Evolutionary conservation across 2,888 invertebrate species (phyloP), one percentile per base, ranked within the genome.

Genomic region (Stenchaetothrips biformis): DNA sequence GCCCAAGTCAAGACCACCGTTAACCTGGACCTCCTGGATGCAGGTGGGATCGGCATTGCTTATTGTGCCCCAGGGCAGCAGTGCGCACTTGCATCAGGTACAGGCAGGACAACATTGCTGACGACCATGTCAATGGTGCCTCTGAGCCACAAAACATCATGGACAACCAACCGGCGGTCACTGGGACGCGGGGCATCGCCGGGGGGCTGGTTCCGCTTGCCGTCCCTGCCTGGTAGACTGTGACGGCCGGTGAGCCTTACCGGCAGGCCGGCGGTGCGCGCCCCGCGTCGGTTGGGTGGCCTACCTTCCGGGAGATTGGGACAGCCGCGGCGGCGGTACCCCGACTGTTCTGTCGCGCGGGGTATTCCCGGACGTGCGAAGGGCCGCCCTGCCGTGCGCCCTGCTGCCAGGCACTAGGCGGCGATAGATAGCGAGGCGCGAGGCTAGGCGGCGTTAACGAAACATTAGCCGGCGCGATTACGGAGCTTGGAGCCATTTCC

Each of bases 401-500:
- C 21, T 1, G n/a, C 62, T 21, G 67, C n/a, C 67, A 21, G 67
- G 21, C 67, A 74, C 37, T 1, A 37, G 37, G 37, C 37, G 37
- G 4, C 37, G 37, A 37, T 4, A n/a, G n/a, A n/a, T n/a, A n/a
- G 37, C 37, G 37, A 37, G 4, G 37, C 37, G 37, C 37, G 2
- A 37, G 37, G 37, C 37, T 37, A 8, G 67, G 16, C 59, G 21
- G 67, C 67, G 67, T 74, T 74, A 74, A 74, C 67, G 67, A 74
- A 25, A 25, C 67, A 74, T 74, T 74, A 74, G 21, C 11, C 67
- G 67, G 21, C 21, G 67, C 25, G 67, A 74, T 74, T 74, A 74
- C 67, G 11, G 67, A n/a, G 21, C 67, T 21, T 7, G 21, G 21
- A 21, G n/a, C 67, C 67, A 9, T 11, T 25, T 25, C 67, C 62